Conservation (phyloP, 2,888 invertebrate genomes). For the Bellardia bayeri region DNA sequence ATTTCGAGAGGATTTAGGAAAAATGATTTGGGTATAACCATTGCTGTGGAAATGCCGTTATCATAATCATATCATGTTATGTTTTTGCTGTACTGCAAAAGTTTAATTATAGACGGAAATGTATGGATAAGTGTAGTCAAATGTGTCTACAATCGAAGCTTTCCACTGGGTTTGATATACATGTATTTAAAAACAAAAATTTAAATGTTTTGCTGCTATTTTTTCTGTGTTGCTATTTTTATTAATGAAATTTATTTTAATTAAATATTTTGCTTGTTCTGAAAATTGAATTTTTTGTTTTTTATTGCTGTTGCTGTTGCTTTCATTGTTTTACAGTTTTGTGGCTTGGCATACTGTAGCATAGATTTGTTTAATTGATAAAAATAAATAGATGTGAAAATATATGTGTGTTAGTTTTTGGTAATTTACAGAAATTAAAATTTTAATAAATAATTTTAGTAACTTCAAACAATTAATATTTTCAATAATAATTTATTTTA, state of each 20-base stretch:
- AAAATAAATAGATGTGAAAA: conserved; percentile 34
- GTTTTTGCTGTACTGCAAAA: too few relatives aligned
- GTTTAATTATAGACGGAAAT: too few relatives aligned
- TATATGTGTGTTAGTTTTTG: background rate
- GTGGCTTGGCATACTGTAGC: conserved; percentile 46
- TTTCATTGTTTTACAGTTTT: conserved; percentile 35
- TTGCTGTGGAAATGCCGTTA: too few relatives aligned
- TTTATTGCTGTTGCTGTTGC: background rate
- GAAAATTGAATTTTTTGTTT: conserved; percentile 29
- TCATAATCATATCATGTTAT: too few relatives aligned
- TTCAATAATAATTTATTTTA: background rate
- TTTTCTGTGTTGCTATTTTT: conserved; percentile 28
- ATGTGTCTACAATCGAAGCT: too few relatives aligned
- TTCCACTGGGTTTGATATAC: background rate
- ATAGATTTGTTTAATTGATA: conserved; percentile 60
- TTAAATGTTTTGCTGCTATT: background rate
- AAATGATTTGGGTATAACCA: too few relatives aligned
- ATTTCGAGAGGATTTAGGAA: too few relatives aligned
- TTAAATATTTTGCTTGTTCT: conserved; percentile 50
- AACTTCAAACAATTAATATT: background rate
- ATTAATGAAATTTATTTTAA: conserved; percentile 64
- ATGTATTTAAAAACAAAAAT: background rate
- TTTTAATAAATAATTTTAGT: background rate
- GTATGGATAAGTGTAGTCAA: too few relatives aligned
- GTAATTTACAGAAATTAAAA: conserved; percentile 20